These are phyloP conservation scores for Betta splendens DNA, from an alignment of 2,797 vertebrate genomes.

Conservation along the genomic window DNA sequence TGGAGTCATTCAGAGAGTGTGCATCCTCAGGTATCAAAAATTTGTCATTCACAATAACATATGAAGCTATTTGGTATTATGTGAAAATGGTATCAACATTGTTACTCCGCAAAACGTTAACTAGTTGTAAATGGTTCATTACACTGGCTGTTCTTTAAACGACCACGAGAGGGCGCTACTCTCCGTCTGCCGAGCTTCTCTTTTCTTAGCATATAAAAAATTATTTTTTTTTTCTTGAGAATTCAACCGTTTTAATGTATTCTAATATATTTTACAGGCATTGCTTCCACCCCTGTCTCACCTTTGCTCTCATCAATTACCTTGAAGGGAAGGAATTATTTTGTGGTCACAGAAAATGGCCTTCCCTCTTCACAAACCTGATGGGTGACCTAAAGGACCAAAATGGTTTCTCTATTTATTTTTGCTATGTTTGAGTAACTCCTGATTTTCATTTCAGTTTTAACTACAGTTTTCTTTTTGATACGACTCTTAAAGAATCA, in stretches of 20 bases:
- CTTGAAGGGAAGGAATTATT: conserved; percentile 90
- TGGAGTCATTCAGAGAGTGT: conserved; percentile 89
- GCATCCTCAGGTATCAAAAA: conserved; percentile 83
- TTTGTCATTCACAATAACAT: background rate
- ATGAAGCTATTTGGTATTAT: background rate
- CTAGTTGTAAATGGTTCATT: background rate
- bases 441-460: background rate
- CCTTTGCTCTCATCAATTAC: conserved; percentile 91
- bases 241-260: background rate
- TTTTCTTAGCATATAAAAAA: background rate
- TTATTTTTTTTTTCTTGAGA: background rate
- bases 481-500: background rate
- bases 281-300: conserved; percentile 90
- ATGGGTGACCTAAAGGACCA: conserved; percentile 56
- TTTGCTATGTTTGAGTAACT: background rate
- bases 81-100: background rate
- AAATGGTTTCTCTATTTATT: conserved; percentile 13
- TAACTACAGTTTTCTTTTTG: background rate
- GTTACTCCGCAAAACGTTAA: background rate
- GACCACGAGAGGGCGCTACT: conserved; percentile 60
- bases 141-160: conserved; percentile 11
- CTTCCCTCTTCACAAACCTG: conserved; percentile 43
- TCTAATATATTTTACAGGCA: conserved; percentile 80
- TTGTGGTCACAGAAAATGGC: conserved; percentile 89
- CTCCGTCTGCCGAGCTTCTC: background rate